Evolutionary conservation across 2,888 invertebrate genomes (phyloP).

Genomic region (Gryllus longicercus): DNA sequence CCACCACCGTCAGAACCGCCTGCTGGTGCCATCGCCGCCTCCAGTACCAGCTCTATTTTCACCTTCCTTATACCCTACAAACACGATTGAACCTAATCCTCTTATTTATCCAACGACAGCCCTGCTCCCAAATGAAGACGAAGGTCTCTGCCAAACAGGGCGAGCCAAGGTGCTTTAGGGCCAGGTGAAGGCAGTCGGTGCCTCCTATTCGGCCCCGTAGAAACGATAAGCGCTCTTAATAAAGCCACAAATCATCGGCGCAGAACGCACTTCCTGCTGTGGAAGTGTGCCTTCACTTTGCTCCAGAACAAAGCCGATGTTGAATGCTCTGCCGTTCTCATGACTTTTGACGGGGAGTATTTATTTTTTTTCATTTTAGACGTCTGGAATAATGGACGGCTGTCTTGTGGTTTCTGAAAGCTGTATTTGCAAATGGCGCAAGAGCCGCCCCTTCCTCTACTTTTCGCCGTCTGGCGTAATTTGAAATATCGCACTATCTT

Average conservation of each 20-base stretch:
- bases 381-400: background rate
- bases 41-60: no score
- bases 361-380: background rate
- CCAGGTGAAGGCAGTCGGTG: background rate
- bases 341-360: background rate
- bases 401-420: background rate
- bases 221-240: conserved; percentile 6
- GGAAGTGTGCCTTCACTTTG: background rate
- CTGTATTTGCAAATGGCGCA: background rate
- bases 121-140: background rate
- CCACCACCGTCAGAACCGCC: no score
- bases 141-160: background rate
- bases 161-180: background rate
- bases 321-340: background rate
- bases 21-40: no score
- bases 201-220: background rate
- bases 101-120: background rate
- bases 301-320: background rate
- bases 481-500: no score
- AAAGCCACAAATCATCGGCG: conserved; percentile 1
- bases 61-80: no score
- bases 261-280: background rate
- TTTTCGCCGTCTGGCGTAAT: no score
- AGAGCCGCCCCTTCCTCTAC: no score
- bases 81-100: background rate